Conservation (phyloP, 2,797 vertebrate genomes). For the Mastacembelus armatus region DNA sequence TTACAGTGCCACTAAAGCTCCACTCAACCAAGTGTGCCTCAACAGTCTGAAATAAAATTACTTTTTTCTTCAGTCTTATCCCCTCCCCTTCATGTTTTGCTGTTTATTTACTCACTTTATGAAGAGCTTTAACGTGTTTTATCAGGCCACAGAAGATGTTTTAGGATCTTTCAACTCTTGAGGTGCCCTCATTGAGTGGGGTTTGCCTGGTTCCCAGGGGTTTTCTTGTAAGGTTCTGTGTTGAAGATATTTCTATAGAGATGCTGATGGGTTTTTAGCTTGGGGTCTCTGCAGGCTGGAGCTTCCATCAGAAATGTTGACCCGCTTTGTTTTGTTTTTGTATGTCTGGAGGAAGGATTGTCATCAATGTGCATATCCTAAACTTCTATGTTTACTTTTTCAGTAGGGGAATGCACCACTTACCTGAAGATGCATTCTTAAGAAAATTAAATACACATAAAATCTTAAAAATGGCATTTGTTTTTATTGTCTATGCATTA, state of each 20-base stretch:
- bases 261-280: constrained; percentile 67
- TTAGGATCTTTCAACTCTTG: constrained; percentile 60
- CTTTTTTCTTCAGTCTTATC: neutral
- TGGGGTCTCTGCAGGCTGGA: constrained; percentile 81
- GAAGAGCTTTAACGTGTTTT: constrained; percentile 5
- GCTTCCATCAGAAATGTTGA: constrained; percentile 74
- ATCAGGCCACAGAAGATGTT: constrained; percentile 23
- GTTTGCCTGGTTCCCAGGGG: constrained; percentile 58
- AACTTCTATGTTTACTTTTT: constrained; percentile 65
- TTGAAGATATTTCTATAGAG: constrained; percentile 45
- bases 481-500: too few species aligned
- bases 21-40: constrained; percentile 77
- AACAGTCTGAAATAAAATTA: constrained; percentile 63
- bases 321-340: constrained; percentile 54
- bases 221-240: constrained; percentile 29
- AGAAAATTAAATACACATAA: constrained; percentile 68
- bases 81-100: neutral
- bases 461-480: constrained; percentile 18
- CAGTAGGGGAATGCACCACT: constrained; percentile 56
- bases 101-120: constrained; percentile 21
- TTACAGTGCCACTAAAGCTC: constrained; percentile 76
- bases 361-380: constrained; percentile 62
- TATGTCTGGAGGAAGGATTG: constrained; percentile 60
- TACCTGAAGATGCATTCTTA: constrained; percentile 70
- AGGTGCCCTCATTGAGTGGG: constrained; percentile 70